Evolutionary conservation across 2,888 invertebrate genomes (phyloP).

Genomic region (Brenthis daphne): DNA sequence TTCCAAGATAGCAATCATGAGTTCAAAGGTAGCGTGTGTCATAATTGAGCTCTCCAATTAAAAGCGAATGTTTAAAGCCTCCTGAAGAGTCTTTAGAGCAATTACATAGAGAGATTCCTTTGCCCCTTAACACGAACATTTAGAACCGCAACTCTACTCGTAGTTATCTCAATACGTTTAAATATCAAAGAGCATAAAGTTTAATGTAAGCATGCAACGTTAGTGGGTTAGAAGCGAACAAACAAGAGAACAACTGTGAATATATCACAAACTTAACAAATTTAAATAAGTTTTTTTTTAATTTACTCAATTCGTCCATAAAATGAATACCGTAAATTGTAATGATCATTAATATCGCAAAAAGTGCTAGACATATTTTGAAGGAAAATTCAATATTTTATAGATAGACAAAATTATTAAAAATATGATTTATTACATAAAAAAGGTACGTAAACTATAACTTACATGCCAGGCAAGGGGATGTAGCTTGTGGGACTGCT

Average conservation of each 20-base stretch:
- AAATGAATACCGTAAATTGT: too few species aligned
- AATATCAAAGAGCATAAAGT: slow-evolving; percentile 46
- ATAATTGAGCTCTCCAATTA: slow-evolving; percentile 77
- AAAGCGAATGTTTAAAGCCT: slow-evolving; percentile 66
- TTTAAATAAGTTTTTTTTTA: too few species aligned
- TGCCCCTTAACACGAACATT: slow-evolving; percentile 48
- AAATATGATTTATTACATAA: too few species aligned
- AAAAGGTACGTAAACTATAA: slow-evolving; percentile 29
- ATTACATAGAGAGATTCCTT: slow-evolving; percentile 59
- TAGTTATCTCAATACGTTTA: slow-evolving; percentile 52
- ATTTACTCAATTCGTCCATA: too few species aligned
- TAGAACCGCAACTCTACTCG: slow-evolving; percentile 47
- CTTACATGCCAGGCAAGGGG: slow-evolving; percentile 68
- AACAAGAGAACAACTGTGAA: slow-evolving; percentile 31
- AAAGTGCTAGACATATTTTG: too few species aligned
- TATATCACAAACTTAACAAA: too few species aligned
- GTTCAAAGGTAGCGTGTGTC: slow-evolving; percentile 71
- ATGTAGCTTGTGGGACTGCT: slow-evolving; percentile 72
- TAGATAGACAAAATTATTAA: too few species aligned
- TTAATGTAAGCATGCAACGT: slow-evolving; percentile 45
- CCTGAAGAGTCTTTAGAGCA: slow-evolving; percentile 59
- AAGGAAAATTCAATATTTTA: too few species aligned
- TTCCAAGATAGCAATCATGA: slow-evolving; percentile 64
- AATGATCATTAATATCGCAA: too few species aligned
- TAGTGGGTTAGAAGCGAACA: slow-evolving; percentile 53